Base-by-base conservation (phyloP, 2,888 invertebrate species). In the Augochlorella aurata region DNA sequence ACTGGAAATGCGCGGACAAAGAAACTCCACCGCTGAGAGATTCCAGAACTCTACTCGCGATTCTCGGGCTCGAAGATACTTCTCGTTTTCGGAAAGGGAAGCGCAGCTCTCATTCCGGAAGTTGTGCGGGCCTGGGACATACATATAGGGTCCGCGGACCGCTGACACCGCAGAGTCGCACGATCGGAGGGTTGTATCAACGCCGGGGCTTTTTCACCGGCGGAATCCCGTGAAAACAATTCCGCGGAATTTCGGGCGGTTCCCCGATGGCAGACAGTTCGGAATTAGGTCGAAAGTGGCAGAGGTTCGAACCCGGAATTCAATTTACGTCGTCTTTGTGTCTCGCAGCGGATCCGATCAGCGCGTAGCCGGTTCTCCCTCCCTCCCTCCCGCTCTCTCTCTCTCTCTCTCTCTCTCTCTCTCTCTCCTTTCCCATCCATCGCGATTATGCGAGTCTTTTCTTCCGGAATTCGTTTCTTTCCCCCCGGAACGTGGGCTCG, bases 221-320 rank as follows among this genome's bases (percentile, higher is more conserved):
- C 18, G 18, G 63, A 18, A 63, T 38, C 9, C 8, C n/a, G 29
- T 10, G 45, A 54, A 61, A 54, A 65, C 65, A 54, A 38, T 72
- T 54, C 21, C 10, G 21, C 10, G 14, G 29, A 63, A n/a, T 77
- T 69, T 81, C 14, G 47, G 58, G 58, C 9, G n/a, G n/a, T 7
- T 49, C n/a, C 1, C 24, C n/a, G 14, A 45, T 54, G 45, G 67
- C 71, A 52, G 69, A 29, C 74, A 70, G 52, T 81, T 71, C 69
- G 87, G 90, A 90, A 92, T 91, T 91, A 89, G 89, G 88, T 90
- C 86, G 87, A 87, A 90, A 90, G 90, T 89, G 89, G 88, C 87
- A 86, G 85, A 87, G 88, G 90, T 88, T 91, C 90, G 89, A 90
- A 91, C 87, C 87, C 81, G 86, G 86, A 88, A 91, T 91, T 89